Percentiles rank a stretch among this genome's conserved stretches.
Evolutionary conservation across 2,797 vertebrate species (phyloP).

Genomic region (Poeciliopsis gracilis): DNA sequence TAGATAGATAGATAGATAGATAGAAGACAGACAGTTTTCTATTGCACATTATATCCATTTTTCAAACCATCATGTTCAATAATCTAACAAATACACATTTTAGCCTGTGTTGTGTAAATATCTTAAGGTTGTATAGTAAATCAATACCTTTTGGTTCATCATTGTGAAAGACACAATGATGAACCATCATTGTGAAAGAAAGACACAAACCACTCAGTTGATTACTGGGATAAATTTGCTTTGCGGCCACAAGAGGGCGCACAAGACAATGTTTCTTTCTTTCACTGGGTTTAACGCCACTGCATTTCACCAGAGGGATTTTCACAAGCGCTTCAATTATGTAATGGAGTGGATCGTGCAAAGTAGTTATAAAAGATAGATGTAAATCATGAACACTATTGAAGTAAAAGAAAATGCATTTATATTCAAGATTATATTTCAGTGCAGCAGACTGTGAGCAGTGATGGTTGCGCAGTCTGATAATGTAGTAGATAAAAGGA

Average conservation of each 20-base stretch:
- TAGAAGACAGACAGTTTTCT: neutral
- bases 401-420: neutral
- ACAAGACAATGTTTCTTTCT: neutral
- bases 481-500: no score
- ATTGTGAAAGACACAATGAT: neutral
- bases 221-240: neutral
- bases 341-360: neutral
- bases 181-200: neutral
- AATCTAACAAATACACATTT: neutral
- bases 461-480: no score
- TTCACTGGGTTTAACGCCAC: neutral
- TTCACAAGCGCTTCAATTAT: neutral
- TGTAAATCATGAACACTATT: neutral
- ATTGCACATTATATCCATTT: neutral
- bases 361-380: neutral
- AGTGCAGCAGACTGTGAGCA: neutral
- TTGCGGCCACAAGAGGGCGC: slow-evolving; percentile 34
- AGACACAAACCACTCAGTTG: neutral
- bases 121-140: neutral
- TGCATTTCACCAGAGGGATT: neutral
- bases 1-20: neutral
- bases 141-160: neutral
- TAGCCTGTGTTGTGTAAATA: neutral
- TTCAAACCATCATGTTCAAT: neutral
- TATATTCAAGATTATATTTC: neutral